Evolutionary conservation across 2,113 vertebrate species (phyloP).

Genomic region (Embiotoca jacksoni): DNA sequence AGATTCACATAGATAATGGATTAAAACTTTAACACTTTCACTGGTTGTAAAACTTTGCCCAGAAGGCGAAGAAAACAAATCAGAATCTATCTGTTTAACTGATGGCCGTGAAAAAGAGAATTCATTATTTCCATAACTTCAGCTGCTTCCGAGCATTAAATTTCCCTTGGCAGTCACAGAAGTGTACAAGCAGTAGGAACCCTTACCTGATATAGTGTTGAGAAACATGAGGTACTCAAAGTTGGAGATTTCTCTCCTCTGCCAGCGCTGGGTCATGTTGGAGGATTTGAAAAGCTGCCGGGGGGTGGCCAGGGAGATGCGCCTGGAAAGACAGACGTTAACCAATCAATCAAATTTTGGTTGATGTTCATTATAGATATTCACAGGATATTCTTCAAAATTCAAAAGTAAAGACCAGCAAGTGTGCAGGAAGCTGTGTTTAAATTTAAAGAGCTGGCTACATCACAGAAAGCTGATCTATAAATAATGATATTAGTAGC

Average conservation of each 20-base stretch:
- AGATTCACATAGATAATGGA: constrained; percentile 56
- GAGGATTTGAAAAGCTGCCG: constrained; percentile 99
- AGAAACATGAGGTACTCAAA: constrained; percentile 99
- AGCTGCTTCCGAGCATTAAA: neutral
- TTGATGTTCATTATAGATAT: neutral
- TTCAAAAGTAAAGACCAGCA: neutral
- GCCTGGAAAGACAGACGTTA: constrained; percentile 80
- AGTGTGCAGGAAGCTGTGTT: neutral
- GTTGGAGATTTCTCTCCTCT: constrained; percentile 98
- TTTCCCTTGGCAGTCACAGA: constrained; percentile 14
- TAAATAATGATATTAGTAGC: neutral
- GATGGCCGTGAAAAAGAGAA: constrained; percentile 47
- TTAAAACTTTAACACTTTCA: constrained; percentile 47
- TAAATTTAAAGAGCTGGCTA: neutral
- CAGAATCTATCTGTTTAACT: constrained; percentile 60
- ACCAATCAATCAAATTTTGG: neutral
- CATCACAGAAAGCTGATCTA: neutral
- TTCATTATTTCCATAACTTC: constrained; percentile 19
- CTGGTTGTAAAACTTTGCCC: constrained; percentile 8
- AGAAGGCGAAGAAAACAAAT: constrained; percentile 60
- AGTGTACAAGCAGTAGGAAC: constrained; percentile 1
- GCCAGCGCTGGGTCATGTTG: constrained; percentile 99
- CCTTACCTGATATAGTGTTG: constrained; percentile 96
- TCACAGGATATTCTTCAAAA: neutral
- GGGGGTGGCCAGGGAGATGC: constrained; percentile 95